Percentiles rank a stretch among this genome's conserved stretches.
Evolutionary conservation across 2,888 invertebrate species (phyloP).

Genomic region (Heterodera filipjevi): DNA sequence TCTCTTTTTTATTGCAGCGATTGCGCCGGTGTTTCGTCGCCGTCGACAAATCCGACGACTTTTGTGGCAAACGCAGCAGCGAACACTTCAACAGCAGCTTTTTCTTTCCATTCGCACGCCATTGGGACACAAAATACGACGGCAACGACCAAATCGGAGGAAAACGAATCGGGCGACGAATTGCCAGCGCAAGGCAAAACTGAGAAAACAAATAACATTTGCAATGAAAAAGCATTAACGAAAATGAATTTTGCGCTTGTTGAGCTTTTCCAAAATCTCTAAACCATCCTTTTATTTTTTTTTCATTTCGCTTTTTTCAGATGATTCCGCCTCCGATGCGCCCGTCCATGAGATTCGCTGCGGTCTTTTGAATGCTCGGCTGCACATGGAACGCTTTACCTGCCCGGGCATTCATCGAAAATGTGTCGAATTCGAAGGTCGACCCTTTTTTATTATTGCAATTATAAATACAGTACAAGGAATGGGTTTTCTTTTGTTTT

Average conservation of each 20-base stretch:
- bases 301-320: neutral
- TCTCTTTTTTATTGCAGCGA: neutral
- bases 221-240: too few relatives aligned
- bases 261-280: too few relatives aligned
- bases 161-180: conserved; percentile 41
- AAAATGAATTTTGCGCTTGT: too few relatives aligned
- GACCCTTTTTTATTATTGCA: neutral
- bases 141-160: conserved; percentile 27
- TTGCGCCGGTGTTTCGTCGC: neutral
- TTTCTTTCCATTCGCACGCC: neutral
- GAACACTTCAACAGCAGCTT: neutral
- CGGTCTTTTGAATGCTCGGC: conserved; percentile 58
- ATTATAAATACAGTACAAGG: too few relatives aligned
- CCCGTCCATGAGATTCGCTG: conserved; percentile 57
- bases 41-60: neutral
- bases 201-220: neutral
- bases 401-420: conserved; percentile 68
- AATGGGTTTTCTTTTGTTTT: too few relatives aligned
- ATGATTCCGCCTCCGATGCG: conserved; percentile 37
- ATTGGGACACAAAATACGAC: neutral
- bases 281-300: neutral
- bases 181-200: conserved; percentile 22
- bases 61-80: neutral
- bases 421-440: conserved; percentile 66
- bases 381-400: conserved; percentile 64